Evolutionary conservation across 2,113 vertebrate species (phyloP), one percentile per base, ranked within the genome.

Genomic region (Caloenas nicobarica): DNA sequence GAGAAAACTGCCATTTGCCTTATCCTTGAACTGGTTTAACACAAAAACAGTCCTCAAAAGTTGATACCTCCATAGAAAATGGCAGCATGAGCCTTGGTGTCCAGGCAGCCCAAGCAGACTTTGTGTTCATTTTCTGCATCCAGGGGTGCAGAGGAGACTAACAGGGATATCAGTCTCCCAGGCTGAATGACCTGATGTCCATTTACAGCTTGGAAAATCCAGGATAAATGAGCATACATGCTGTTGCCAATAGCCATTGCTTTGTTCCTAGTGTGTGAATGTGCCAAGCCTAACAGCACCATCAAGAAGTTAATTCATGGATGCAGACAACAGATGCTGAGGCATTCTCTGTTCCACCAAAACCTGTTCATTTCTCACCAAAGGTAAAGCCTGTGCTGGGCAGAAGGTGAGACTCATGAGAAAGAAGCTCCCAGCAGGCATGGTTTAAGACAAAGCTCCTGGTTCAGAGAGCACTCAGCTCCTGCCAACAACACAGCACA

Each of bases 401-500:
- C 50, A 77, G 79, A 94, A 50, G 33, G 8, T 0, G 0, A 58
- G 34, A 50, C 36, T 81, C 34, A 11, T 54, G 51, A 90, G 40
- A 48, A 2, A 92, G 56, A 54, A 83, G 26, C 7, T 70, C 42
- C 83, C 80, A 78, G 60, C 14, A 23, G 54, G 17, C 15, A 66
- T 26, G 26, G 29, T 56, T 89, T 65, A 76, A 89, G 13, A 4
- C 29, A 88, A 88, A 66, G 19, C 8, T 65, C 6, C 22, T 53
- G 13, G 26, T 62, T 77, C 50, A 81, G 25, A 89, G 13, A 44
- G 5, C 0, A 0, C 11, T 61, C 31, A 50, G 34, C 40, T 86
- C 11, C 48, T 36, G 22, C 5, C 9, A 80, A 22, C 1, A 2
- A 22, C 1, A 2, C 11, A 64, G 4, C 7, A 48, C 0, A 1